Percentiles rank a stretch among this genome's conserved stretches.
These are phyloP conservation scores for Brotogeris chrysoptera DNA, from an alignment of 2,797 vertebrate genomes.

Conservation along the genomic window DNA sequence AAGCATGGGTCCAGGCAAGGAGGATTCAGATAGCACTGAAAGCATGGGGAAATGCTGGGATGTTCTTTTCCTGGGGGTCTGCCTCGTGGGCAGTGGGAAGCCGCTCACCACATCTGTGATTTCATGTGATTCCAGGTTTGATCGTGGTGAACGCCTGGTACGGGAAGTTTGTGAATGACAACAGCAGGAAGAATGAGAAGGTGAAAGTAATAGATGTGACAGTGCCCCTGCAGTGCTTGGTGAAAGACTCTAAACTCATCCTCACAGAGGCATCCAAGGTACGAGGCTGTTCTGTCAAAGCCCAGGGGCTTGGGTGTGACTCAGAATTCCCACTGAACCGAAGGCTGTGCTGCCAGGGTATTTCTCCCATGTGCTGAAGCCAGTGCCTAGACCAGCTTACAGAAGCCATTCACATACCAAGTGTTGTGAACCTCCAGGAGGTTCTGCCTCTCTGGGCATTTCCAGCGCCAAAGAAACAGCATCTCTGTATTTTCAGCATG, in stretches of 20 bases:
- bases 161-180: conserved; percentile 96
- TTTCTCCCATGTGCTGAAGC: background rate
- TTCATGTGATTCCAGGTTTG: conserved; percentile 79
- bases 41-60: background rate
- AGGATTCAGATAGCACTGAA: background rate
- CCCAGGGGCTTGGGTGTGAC: background rate
- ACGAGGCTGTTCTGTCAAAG: background rate
- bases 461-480: background rate
- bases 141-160: conserved; percentile 98
- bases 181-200: conserved; percentile 89
- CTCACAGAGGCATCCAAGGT: conserved; percentile 98
- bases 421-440: background rate
- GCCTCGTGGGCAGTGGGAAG: background rate
- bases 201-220: conserved; percentile 97
- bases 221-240: conserved; percentile 95
- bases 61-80: background rate
- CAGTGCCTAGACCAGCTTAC: background rate
- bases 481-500: accelerated
- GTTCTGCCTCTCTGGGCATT: background rate
- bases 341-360: background rate
- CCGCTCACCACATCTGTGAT: background rate
- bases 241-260: conserved; percentile 98
- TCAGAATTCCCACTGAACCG: accelerated
- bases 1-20: background rate
- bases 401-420: background rate